Percentiles rank a stretch among this genome's conserved stretches.
Evolutionary conservation across 2,888 invertebrate genomes (phyloP).

Genomic region (Phaedon cochleariae): DNA sequence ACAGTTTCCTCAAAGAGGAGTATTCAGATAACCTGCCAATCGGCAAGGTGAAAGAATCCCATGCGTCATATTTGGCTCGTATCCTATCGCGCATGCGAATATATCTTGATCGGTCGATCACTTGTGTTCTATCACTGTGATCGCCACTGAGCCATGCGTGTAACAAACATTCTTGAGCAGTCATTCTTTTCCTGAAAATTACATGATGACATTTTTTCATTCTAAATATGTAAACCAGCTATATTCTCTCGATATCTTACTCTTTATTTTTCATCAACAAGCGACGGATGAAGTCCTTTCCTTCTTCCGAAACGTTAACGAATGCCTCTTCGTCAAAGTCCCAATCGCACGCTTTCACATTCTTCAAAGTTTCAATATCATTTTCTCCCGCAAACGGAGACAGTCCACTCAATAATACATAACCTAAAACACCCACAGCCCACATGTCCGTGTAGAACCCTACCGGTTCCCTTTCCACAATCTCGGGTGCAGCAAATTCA

Average conservation of each 20-base stretch:
- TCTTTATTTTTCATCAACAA: constrained; percentile 93
- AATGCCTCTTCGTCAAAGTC: constrained; percentile 98
- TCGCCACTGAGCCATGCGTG: constrained; percentile 96
- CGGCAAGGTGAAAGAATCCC: constrained; percentile 87
- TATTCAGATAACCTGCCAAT: constrained; percentile 98
- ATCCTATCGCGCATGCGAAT: constrained; percentile 88
- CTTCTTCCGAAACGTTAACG: constrained; percentile 92
- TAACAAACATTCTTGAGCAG: constrained; percentile 94
- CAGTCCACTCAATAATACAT: constrained; percentile 96
- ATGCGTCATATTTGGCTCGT: constrained; percentile 81
- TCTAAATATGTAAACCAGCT: no score
- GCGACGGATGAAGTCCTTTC: constrained; percentile 96
- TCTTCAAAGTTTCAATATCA: constrained; percentile 97
- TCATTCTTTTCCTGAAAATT: constrained; percentile 86
- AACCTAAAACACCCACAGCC: constrained; percentile 98
- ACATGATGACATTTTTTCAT: constrained; percentile 1
- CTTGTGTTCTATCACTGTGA: constrained; percentile 76
- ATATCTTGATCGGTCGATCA: constrained; percentile 87
- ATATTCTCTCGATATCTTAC: no score
- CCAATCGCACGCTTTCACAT: constrained; percentile 99
- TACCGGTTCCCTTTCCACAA: constrained; percentile 97
- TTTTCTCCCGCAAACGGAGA: constrained; percentile 99
- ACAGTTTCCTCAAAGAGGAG: constrained; percentile 92
- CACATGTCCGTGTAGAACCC: constrained; percentile 99
- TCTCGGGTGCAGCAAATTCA: constrained; percentile 99